These are phyloP conservation scores for Spilogale gracilis DNA, from an alignment of 2,113 vertebrate genomes.

Conservation along the genomic window DNA sequence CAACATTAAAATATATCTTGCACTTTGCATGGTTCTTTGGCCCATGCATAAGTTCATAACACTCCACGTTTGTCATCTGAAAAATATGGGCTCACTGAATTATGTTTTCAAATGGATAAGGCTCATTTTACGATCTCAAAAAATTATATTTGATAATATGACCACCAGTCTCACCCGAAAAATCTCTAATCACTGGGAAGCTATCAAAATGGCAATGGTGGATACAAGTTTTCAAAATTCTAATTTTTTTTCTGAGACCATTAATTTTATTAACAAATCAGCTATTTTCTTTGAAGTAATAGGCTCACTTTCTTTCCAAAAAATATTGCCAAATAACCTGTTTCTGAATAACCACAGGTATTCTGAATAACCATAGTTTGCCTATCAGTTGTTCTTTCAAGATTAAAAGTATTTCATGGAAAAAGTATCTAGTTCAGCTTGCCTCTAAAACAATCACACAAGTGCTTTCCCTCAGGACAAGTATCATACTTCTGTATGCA, in stretches of 20 bases:
- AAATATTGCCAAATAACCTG: not conserved
- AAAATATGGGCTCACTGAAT: not conserved
- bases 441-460: not conserved
- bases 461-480: not conserved
- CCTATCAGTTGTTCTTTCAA: constrained; percentile 3
- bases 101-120: constrained; percentile 12
- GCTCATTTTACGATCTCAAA: constrained; percentile 14
- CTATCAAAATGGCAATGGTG: not conserved
- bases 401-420: not conserved
- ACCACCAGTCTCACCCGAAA: not conserved
- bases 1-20: not conserved
- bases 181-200: not conserved
- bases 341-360: not conserved
- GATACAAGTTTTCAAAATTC: constrained; percentile 38
- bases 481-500: not conserved
- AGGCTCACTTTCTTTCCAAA: not conserved
- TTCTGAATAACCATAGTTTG: not conserved
- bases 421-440: not conserved
- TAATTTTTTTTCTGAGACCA: constrained; percentile 26
- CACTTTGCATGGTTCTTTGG: not conserved
- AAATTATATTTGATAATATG: not conserved
- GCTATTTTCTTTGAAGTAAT: not conserved
- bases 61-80: not conserved
- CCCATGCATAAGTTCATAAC: not conserved
- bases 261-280: constrained; percentile 52